Evolutionary conservation across 2,888 invertebrate genomes (phyloP).

Genomic region (Tiliacea aurago): DNA sequence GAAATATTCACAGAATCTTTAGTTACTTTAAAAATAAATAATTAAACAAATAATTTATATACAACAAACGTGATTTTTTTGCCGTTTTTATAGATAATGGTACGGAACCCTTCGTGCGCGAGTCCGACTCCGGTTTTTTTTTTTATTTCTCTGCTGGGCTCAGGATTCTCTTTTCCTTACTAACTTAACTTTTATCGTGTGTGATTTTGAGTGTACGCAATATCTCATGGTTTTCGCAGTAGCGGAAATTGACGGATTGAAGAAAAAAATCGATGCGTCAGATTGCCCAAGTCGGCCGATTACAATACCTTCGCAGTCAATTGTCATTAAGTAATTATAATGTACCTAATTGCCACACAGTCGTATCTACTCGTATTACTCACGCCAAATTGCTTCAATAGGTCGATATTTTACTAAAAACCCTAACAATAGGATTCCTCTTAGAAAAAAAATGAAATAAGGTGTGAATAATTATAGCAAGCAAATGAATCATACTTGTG

Average conservation of each 20-base stretch:
- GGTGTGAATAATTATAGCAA: constrained; percentile 36
- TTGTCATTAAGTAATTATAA: neutral
- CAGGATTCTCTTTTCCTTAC: neutral
- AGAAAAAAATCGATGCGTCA: neutral
- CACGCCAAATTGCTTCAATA: constrained; percentile 36
- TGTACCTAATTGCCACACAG: constrained; percentile 12
- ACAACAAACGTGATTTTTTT: no score
- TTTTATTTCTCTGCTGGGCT: neutral
- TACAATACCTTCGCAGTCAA: neutral
- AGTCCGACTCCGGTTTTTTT: no score
- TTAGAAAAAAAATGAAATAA: constrained; percentile 26
- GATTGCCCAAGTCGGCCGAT: neutral
- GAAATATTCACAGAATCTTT: no score
- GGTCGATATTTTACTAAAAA: constrained; percentile 20
- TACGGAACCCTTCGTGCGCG: no score
- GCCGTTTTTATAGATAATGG: no score
- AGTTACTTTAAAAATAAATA: no score
- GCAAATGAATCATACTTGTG: constrained; percentile 43
- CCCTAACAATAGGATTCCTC: constrained; percentile 40
- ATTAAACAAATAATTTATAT: no score
- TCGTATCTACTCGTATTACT: constrained; percentile 31
- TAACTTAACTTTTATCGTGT: neutral
- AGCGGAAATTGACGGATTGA: neutral
- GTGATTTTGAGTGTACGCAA: neutral
- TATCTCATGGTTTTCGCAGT: neutral